Percentiles rank a stretch among this genome's conserved stretches.
Evolutionary conservation across 2,888 invertebrate species (phyloP).

Genomic region (Cephus pygmeus): DNA sequence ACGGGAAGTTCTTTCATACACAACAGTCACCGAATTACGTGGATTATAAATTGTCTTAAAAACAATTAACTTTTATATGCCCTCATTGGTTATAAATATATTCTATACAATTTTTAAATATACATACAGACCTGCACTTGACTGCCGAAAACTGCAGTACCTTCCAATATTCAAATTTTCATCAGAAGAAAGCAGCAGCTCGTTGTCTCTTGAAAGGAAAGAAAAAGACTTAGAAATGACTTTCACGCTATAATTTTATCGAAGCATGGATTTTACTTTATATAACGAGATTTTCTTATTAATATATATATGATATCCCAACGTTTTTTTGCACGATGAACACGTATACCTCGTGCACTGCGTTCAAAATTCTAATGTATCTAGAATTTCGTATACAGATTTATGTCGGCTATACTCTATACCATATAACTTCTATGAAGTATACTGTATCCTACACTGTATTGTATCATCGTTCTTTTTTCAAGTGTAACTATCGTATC

Average conservation of each 20-base stretch:
- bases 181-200: neutral
- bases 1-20: neutral
- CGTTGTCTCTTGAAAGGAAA: neutral
- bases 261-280: neutral
- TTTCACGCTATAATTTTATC: neutral
- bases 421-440: neutral
- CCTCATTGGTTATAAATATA: conserved; percentile 27
- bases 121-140: neutral
- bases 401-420: neutral
- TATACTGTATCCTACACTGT: neutral
- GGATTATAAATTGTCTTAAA: conserved; percentile 60
- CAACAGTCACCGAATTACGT: neutral
- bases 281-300: conserved; percentile 34
- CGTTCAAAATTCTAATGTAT: neutral
- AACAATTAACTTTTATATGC: conserved; percentile 58
- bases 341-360: conserved; percentile 35
- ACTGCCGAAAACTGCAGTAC: neutral
- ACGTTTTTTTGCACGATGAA: conserved; percentile 57
- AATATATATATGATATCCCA: conserved; percentile 22
- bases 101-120: neutral
- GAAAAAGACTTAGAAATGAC: neutral
- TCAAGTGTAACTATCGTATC: conserved; percentile 59
- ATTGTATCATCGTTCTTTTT: conserved; percentile 59
- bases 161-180: neutral
- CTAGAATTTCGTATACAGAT: neutral